A percentile compares a stretch with the other conserved stretches of the same genome.
phyloP scores from a whole-genome alignment of 2,888 invertebrate genomes.

The Orthonychiurus folsomi region DNA sequence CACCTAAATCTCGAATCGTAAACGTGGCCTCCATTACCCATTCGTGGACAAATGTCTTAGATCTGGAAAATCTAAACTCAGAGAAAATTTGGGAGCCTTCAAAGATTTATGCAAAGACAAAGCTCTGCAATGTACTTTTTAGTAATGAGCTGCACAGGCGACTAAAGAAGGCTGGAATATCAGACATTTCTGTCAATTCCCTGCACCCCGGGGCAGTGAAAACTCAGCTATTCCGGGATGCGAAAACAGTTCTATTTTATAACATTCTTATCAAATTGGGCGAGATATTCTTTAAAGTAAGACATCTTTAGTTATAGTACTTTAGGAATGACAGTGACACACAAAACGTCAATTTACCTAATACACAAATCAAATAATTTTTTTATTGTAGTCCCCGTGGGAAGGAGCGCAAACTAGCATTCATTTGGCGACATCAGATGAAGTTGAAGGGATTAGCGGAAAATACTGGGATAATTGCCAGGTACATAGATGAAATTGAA shows the following conservation, averaged over 20 bases:
- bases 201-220: constrained; percentile 39
- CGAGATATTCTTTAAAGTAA: not conserved
- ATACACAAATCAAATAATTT: not conserved
- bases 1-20: constrained; percentile 53
- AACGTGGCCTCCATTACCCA: constrained; percentile 75
- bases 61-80: constrained; percentile 69
- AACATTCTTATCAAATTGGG: not conserved
- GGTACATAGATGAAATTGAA: constrained; percentile 17
- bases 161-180: constrained; percentile 56
- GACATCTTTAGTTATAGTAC: not conserved
- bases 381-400: constrained; percentile 30
- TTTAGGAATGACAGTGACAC: no score
- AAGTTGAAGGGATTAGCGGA: constrained; percentile 40
- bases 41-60: constrained; percentile 56
- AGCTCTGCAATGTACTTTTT: constrained; percentile 75
- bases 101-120: constrained; percentile 72
- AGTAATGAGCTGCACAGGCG: constrained; percentile 66
- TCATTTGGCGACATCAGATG: constrained; percentile 40
- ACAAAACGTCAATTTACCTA: no score
- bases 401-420: constrained; percentile 41
- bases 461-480: constrained; percentile 42
- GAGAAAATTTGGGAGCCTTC: constrained; percentile 53
- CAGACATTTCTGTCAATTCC: constrained; percentile 34
- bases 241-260: not conserved
- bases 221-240: constrained; percentile 15